Conservation (phyloP, 2,797 vertebrate species). For the Naso thynnoides region DNA sequence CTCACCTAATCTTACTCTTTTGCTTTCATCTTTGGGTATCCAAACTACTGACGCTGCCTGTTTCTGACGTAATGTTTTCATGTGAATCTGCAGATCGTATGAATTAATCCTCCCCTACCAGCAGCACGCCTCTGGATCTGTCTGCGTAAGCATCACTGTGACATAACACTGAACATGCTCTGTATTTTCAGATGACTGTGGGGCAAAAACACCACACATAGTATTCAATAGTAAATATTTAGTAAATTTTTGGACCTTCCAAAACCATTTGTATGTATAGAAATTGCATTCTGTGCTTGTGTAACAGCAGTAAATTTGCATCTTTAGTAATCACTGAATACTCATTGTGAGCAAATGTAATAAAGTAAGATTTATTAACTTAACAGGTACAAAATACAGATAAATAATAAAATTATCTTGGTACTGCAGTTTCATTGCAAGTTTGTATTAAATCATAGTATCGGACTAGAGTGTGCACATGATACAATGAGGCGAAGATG, state of each 20-base stretch:
- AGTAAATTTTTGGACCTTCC: background rate
- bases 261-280: no score
- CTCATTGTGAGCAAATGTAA: conserved; percentile 5
- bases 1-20: no score
- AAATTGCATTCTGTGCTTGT: background rate
- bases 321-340: conserved; percentile 5
- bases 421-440: conserved; percentile 17
- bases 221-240: background rate
- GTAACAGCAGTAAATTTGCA: background rate
- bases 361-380: conserved; percentile 75
- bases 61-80: conserved; percentile 39
- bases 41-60: background rate
- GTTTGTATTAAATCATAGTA: conserved; percentile 39
- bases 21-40: background rate
- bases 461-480: conserved; percentile 27
- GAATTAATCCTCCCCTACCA: conserved; percentile 47
- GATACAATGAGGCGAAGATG: background rate
- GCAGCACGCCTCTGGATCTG: conserved; percentile 6
- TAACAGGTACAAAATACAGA: conserved; percentile 70
- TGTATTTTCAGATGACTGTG: background rate
- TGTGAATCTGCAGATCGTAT: conserved; percentile 46
- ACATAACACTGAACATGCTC: conserved; percentile 38
- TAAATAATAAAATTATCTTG: conserved; percentile 56
- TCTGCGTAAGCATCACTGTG: conserved; percentile 27
- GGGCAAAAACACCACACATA: background rate